Percentiles rank a stretch among this genome's conserved stretches.
Evolutionary conservation across 2,797 vertebrate species (phyloP).

Genomic region (Neomorphus geoffroyi): DNA sequence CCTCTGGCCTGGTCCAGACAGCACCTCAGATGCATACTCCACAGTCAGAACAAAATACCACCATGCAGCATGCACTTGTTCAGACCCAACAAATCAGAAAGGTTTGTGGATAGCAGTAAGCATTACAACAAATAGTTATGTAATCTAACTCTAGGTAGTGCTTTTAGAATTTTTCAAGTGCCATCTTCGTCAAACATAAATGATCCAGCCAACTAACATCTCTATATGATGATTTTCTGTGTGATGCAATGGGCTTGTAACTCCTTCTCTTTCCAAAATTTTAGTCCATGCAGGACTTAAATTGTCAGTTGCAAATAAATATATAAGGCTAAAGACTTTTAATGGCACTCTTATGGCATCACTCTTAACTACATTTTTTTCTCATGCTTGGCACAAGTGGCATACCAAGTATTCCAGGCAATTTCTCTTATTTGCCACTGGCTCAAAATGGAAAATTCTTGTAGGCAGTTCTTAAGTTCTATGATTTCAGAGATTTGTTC

Average conservation of each 20-base stretch:
- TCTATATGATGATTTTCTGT: background rate
- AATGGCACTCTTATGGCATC: background rate
- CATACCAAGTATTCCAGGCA: background rate
- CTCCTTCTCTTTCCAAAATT: background rate
- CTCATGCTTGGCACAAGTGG: background rate
- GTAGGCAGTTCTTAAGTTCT: background rate
- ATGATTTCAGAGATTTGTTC: background rate
- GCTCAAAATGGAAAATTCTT: background rate
- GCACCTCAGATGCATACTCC: conserved; percentile 75
- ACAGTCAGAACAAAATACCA: conserved; percentile 76
- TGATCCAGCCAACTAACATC: background rate
- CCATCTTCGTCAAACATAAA: background rate
- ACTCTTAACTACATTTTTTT: background rate
- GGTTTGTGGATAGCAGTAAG: conserved; percentile 77
- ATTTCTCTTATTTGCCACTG: background rate
- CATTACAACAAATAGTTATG: background rate
- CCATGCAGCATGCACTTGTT: conserved; percentile 74
- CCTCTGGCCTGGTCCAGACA: conserved; percentile 77
- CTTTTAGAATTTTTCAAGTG: background rate
- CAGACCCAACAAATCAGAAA: conserved; percentile 81
- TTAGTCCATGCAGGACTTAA: background rate
- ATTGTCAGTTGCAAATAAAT: background rate
- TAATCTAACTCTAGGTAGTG: background rate
- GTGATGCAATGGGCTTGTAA: background rate
- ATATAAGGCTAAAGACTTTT: background rate